Conservation (phyloP, 2,113 vertebrate species). For the Solea senegalensis region DNA sequence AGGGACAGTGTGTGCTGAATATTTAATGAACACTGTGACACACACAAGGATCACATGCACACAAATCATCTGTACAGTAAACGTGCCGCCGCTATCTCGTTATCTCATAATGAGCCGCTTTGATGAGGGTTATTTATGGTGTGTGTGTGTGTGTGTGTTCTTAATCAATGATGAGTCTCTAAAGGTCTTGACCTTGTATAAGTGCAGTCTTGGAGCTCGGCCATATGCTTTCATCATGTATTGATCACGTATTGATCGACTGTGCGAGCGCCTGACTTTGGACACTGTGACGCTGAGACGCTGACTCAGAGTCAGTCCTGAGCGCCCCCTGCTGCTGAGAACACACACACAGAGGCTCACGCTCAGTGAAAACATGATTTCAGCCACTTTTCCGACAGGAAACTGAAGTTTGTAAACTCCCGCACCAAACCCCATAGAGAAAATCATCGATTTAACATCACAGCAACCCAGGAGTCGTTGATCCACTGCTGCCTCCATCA, state of each 20-base stretch:
- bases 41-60: conserved; percentile 2
- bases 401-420: too few relatives aligned
- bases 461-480: not conserved
- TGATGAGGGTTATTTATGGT: not conserved
- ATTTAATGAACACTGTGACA: conserved; percentile 50
- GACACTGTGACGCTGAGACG: too few relatives aligned
- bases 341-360: too few relatives aligned
- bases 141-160: not conserved
- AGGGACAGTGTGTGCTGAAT: conserved; percentile 41
- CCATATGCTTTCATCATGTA: conserved; percentile 49
- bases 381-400: too few relatives aligned
- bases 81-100: not conserved
- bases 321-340: too few relatives aligned
- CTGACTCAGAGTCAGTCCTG: too few relatives aligned
- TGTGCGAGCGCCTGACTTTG: conserved; percentile 18
- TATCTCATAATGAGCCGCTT: not conserved
- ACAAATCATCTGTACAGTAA: not conserved
- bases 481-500: not conserved
- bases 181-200: conserved; percentile 17
- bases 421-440: not conserved
- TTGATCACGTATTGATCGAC: conserved; percentile 42
- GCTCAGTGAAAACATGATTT: too few relatives aligned
- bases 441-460: not conserved
- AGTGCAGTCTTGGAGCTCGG: conserved; percentile 22
- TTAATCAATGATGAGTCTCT: conserved; percentile 2